Conservation (phyloP, 2,888 invertebrate species). For the Drosophila formosana region DNA sequence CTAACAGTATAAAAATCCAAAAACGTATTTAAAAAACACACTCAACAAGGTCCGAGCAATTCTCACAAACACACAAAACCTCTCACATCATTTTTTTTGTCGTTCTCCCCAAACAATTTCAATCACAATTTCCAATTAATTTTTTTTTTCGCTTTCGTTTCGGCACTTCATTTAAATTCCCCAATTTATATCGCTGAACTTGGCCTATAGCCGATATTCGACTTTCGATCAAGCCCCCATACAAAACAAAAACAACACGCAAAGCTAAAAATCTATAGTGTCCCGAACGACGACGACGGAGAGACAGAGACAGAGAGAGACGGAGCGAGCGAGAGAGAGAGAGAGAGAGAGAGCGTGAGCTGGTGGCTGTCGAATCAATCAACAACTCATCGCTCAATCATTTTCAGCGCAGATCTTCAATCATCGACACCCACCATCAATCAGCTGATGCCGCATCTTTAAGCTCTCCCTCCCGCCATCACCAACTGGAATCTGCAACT, state of each 20-base stretch:
- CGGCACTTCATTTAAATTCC: slow-evolving; percentile 34
- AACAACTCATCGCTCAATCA: slow-evolving; percentile 6
- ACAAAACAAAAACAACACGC: slow-evolving; percentile 11
- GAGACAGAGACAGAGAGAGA: not conserved
- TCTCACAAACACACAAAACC: slow-evolving; percentile 4
- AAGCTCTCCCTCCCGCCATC: too few species aligned
- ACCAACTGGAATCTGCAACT: not conserved
- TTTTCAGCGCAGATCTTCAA: not conserved
- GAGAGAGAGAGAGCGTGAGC: not conserved
- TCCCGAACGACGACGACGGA: not conserved
- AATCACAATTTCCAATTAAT: slow-evolving; percentile 1
- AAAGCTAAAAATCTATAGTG: slow-evolving; percentile 28
- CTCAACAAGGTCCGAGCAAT: slow-evolving; percentile 24
- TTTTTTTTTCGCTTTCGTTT: slow-evolving; percentile 18
- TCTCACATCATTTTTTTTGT: slow-evolving; percentile 12
- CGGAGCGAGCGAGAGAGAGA: not conserved
- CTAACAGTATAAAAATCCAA: slow-evolving; percentile 47
- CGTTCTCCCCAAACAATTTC: slow-evolving; percentile 4
- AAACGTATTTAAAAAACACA: slow-evolving; percentile 30
- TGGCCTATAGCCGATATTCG: slow-evolving; percentile 11
- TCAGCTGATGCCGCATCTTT: not conserved
- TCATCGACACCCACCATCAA: not conserved
- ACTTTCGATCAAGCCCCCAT: slow-evolving; percentile 25
- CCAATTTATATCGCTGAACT: slow-evolving; percentile 12
- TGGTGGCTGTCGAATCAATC: not conserved